Percentiles rank a stretch among this genome's conserved stretches.
Evolutionary conservation across 2,888 invertebrate species (phyloP).

Genomic region (Drosophila algonquin): DNA sequence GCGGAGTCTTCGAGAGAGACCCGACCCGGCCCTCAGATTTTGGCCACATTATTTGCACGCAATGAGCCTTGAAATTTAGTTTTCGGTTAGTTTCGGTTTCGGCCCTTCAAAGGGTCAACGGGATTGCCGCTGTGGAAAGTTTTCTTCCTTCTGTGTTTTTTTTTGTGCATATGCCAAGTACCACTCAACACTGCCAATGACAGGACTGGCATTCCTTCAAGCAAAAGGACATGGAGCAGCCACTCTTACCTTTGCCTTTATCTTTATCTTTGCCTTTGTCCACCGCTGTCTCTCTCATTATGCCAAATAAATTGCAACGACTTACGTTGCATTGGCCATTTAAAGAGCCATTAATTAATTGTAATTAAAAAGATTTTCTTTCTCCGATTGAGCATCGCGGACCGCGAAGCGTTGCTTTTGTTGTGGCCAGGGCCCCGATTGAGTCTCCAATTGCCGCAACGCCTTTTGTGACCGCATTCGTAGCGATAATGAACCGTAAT

Average conservation of each 20-base stretch:
- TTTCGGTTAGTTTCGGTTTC: conserved; percentile 74
- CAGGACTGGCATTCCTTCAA: conserved; percentile 18
- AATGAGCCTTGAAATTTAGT: conserved; percentile 80
- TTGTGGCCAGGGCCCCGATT: conserved; percentile 53
- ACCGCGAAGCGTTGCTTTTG: conserved; percentile 13
- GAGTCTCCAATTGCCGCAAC: conserved; percentile 60
- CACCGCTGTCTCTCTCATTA: conserved; percentile 43
- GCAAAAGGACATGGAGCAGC: neutral
- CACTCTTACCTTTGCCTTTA: neutral
- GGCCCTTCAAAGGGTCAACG: conserved; percentile 48
- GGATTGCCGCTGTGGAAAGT: conserved; percentile 51
- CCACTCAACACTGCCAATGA: conserved; percentile 40
- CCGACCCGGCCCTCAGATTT: conserved; percentile 39
- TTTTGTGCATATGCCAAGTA: conserved; percentile 68
- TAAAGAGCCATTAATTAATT: conserved; percentile 75
- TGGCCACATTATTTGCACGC: conserved; percentile 79
- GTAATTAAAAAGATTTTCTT: conserved; percentile 76
- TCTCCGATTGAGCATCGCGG: neutral
- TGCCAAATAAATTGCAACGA: conserved; percentile 60
- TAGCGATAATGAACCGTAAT: conserved; percentile 67
- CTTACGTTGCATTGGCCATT: conserved; percentile 47
- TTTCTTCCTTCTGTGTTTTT: conserved; percentile 51
- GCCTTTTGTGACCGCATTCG: conserved; percentile 53
- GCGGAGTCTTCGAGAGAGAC: conserved; percentile 23
- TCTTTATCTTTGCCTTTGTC: neutral